phyloP scores from a whole-genome alignment of 2,797 vertebrate species.

The Poecilia velifera region DNA sequence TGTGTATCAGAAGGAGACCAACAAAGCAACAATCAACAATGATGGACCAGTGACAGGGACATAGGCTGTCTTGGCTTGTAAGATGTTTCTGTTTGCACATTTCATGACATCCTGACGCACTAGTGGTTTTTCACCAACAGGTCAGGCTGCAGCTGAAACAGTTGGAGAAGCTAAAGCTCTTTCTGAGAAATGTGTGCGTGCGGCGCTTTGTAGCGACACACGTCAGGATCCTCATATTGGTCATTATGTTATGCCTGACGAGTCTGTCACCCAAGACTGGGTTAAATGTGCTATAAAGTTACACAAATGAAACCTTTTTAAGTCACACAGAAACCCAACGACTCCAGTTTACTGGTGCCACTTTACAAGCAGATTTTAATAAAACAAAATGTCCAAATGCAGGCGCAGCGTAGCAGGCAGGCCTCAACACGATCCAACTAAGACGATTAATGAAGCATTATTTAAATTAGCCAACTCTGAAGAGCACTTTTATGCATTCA shows the following conservation, averaged over 20 bases:
- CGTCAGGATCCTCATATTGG: neutral
- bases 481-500: constrained; percentile 40
- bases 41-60: too few relatives aligned
- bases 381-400: constrained; percentile 47
- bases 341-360: constrained; percentile 12
- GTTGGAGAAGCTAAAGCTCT: neutral
- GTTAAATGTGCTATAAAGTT: neutral
- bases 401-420: constrained; percentile 31
- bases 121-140: neutral
- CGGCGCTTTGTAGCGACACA: neutral
- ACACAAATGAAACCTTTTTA: neutral
- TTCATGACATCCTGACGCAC: neutral
- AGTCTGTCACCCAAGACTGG: neutral
- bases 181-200: neutral
- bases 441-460: constrained; percentile 48
- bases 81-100: neutral
- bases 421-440: constrained; percentile 41
- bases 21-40: too few relatives aligned
- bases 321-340: neutral
- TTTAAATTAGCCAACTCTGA: constrained; percentile 27
- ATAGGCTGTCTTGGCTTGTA: too few relatives aligned
- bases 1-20: too few relatives aligned
- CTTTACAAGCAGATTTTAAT: constrained; percentile 51
- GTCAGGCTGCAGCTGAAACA: neutral
- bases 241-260: neutral